Conservation (phyloP, 2,888 invertebrate genomes). For the Julus scandinavius region DNA sequence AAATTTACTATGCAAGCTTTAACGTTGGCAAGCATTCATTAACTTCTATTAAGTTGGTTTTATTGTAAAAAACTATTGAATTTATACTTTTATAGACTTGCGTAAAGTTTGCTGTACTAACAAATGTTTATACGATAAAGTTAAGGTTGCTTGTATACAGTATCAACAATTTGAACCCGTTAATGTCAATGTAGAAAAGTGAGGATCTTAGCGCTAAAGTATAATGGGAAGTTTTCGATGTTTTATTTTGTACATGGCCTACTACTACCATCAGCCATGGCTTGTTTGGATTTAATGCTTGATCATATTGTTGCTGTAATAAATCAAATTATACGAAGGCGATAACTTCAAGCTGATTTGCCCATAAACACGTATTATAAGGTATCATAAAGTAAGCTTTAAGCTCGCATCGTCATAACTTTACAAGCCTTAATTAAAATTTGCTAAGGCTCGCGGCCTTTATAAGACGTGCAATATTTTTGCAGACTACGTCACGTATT, state of each 20-base stretch:
- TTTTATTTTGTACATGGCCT: not conserved
- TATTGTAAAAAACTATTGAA: no score
- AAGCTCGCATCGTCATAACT: not conserved
- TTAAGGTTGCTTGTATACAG: not conserved
- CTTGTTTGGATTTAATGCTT: not conserved
- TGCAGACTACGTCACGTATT: no score
- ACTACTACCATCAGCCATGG: not conserved
- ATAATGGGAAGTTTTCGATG: not conserved
- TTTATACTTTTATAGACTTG: no score
- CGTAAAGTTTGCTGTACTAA: no score
- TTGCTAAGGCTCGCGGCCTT: not conserved
- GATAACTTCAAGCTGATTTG: conserved; percentile 25
- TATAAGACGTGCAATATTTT: no score
- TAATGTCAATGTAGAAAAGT: not conserved
- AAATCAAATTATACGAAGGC: not conserved
- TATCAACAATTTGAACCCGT: not conserved
- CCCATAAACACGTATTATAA: not conserved
- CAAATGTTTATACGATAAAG: no score
- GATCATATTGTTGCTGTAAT: not conserved
- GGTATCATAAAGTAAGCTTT: not conserved
- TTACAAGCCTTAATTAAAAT: not conserved
- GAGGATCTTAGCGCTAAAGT: not conserved
- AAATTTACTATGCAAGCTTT: no score
- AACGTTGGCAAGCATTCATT: no score
- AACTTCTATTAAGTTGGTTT: no score